These are phyloP conservation scores for Parauchenoglanis punctatus DNA, from an alignment of 2,797 vertebrate species.

Conservation along the genomic window DNA sequence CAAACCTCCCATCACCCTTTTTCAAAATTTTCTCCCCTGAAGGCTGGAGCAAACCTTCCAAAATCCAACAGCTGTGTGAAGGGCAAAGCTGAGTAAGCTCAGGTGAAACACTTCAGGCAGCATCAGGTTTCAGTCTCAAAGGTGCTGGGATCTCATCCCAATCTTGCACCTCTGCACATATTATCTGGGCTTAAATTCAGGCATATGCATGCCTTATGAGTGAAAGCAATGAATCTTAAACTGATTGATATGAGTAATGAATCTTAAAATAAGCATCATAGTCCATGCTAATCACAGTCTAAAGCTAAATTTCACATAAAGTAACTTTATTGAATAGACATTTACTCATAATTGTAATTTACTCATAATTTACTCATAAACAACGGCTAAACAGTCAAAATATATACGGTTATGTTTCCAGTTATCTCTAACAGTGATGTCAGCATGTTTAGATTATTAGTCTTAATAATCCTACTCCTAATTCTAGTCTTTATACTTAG, in stretches of 20 bases:
- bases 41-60: constrained; percentile 56
- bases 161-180: constrained; percentile 10
- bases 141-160: constrained; percentile 29
- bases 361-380: background rate
- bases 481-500: background rate
- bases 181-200: background rate
- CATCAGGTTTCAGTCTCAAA: constrained; percentile 51
- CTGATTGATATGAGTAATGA: background rate
- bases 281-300: background rate
- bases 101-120: constrained; percentile 74
- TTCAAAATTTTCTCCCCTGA: constrained; percentile 55
- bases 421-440: background rate
- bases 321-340: background rate
- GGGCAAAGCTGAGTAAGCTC: constrained; percentile 66
- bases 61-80: constrained; percentile 62
- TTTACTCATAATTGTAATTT: background rate
- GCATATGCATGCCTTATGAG: background rate
- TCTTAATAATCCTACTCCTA: background rate
- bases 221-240: background rate
- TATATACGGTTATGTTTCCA: background rate
- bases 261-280: background rate
- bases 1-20: constrained; percentile 37
- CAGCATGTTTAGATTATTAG: background rate
- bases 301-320: background rate
- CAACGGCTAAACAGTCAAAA: background rate